These are phyloP conservation scores for Chirona hameri DNA, from an alignment of 2,888 invertebrate genomes.

Conservation along the genomic window DNA sequence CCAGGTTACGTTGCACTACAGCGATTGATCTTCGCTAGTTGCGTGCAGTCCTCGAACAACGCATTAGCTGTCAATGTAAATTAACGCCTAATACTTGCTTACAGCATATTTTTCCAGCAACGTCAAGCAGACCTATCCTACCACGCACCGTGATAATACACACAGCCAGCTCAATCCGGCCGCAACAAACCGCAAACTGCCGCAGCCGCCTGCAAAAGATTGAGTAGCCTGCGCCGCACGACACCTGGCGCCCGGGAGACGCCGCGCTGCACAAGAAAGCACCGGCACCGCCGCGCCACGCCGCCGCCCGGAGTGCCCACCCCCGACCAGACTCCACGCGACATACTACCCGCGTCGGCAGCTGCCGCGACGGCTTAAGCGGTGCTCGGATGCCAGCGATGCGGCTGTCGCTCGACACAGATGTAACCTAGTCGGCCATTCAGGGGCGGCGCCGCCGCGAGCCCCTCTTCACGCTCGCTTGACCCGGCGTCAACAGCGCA, in stretches of 20 bases:
- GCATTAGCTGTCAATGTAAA: too few species aligned
- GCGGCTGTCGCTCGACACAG: background rate
- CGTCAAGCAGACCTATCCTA: background rate
- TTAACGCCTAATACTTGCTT: too few species aligned
- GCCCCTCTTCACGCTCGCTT: conserved; percentile 28
- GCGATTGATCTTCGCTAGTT: too few species aligned
- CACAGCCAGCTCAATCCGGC: background rate
- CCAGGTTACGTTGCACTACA: too few species aligned
- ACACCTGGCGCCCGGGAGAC: background rate
- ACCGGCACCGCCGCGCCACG: background rate
- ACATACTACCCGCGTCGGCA: background rate
- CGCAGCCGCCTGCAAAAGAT: background rate
- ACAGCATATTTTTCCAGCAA: background rate
- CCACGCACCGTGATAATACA: background rate
- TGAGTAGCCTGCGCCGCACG: background rate
- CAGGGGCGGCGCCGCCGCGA: background rate
- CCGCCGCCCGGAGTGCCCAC: background rate
- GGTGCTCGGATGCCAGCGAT: background rate
- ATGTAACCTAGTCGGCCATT: conserved; percentile 4
- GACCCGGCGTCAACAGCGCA: conserved; percentile 22
- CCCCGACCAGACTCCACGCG: background rate
- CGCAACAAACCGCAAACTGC: background rate
- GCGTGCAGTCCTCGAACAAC: too few species aligned
- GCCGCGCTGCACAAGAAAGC: background rate
- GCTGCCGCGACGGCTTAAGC: background rate